These are phyloP conservation scores for Forbesichthys agassizii DNA, from an alignment of 2,113 vertebrate genomes.

Conservation along the genomic window DNA sequence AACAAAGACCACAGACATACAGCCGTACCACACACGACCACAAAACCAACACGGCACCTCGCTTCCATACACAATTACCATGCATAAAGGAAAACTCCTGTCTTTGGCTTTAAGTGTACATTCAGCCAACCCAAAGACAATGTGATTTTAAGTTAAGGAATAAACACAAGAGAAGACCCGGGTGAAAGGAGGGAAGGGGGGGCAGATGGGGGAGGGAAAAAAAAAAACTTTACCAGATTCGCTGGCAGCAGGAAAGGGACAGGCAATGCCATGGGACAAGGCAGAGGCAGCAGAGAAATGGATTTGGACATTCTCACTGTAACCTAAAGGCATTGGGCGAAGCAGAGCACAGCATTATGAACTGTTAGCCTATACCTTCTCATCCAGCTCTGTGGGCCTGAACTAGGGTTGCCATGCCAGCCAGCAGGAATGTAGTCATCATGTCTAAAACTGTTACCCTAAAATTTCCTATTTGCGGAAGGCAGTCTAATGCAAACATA, in stretches of 20 bases:
- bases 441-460: background rate
- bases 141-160: slow-evolving; percentile 31
- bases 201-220: slow-evolving; percentile 39
- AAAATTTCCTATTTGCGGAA: slow-evolving; percentile 1
- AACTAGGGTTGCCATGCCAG: slow-evolving; percentile 31
- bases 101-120: slow-evolving; percentile 4
- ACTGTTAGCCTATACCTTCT: slow-evolving; percentile 49
- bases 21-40: slow-evolving; percentile 7
- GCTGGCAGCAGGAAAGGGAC: slow-evolving; percentile 79
- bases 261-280: slow-evolving; percentile 80
- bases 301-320: slow-evolving; percentile 78
- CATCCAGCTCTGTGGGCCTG: slow-evolving; percentile 37
- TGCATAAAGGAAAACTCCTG: slow-evolving; percentile 27
- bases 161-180: slow-evolving; percentile 38
- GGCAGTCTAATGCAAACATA: background rate
- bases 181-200: slow-evolving; percentile 17
- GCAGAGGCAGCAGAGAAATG: slow-evolving; percentile 77
- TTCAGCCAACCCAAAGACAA: slow-evolving; percentile 28
- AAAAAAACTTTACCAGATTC: slow-evolving; percentile 78
- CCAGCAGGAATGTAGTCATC: slow-evolving; percentile 26
- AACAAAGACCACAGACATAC: background rate
- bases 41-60: slow-evolving; percentile 5
- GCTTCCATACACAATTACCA: slow-evolving; percentile 7
- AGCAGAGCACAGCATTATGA: slow-evolving; percentile 68
- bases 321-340: slow-evolving; percentile 76